Evolutionary conservation across 2,797 vertebrate genomes (phyloP).

Genomic region (Myiothlypis coronata): DNA sequence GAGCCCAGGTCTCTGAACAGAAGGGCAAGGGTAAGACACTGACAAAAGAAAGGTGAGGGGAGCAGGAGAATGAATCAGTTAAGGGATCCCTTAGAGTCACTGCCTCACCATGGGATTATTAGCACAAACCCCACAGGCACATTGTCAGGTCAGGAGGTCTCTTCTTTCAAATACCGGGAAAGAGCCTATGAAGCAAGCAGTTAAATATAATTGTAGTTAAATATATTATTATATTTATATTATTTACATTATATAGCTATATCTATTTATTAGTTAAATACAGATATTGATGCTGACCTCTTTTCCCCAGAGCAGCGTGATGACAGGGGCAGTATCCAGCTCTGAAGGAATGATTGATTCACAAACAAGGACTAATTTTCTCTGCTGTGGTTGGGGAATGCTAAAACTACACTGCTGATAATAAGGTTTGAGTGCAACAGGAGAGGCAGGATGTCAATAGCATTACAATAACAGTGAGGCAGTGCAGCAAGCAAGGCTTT

Average conservation of each 20-base stretch:
- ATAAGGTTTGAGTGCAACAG: constrained; percentile 28
- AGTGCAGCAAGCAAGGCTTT: constrained; percentile 20
- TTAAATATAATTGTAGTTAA: background rate
- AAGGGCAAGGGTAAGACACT: background rate
- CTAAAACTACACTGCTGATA: constrained; percentile 1
- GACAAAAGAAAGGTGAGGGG: background rate
- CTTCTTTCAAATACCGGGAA: background rate
- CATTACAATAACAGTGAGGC: constrained; percentile 38
- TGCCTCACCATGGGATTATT: background rate
- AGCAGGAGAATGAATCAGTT: background rate
- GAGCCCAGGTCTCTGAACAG: background rate
- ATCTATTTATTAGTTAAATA: background rate
- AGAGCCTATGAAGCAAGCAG: background rate
- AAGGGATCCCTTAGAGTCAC: background rate
- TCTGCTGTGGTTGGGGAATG: background rate
- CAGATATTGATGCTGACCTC: background rate
- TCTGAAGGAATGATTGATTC: background rate
- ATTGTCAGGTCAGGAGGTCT: background rate
- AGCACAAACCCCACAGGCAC: background rate
- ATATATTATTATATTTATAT: background rate
- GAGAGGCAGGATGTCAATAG: constrained; percentile 16
- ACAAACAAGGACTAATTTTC: constrained; percentile 31
- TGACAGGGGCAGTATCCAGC: background rate
- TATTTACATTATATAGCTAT: background rate
- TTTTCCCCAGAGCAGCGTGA: background rate